These are phyloP conservation scores for Centruroides sculpturatus DNA, from an alignment of 1,140 invertebrate genomes.

Conservation along the genomic window DNA sequence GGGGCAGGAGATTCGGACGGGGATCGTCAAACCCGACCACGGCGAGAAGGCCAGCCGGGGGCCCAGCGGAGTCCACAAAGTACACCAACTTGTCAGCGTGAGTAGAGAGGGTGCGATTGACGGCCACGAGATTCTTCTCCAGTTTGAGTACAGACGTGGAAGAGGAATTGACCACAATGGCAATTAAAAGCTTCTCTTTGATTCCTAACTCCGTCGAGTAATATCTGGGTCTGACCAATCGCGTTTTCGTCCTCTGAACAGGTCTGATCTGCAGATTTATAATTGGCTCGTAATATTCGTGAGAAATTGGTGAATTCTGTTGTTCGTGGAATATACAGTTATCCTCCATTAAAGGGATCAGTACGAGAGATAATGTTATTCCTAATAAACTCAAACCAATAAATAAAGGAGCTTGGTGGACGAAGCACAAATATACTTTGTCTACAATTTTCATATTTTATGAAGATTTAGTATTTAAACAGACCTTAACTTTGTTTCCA, in stretches of 20 bases:
- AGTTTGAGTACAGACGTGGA: slow-evolving; percentile 47
- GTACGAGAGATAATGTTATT: slow-evolving; percentile 11
- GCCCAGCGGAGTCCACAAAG: slow-evolving; percentile 54
- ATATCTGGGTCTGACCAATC: slow-evolving; percentile 55
- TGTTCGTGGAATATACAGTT: slow-evolving; percentile 1
- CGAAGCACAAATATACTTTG: slow-evolving; percentile 9
- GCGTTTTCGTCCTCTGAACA: slow-evolving; percentile 14
- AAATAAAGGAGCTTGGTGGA: slow-evolving; percentile 3
- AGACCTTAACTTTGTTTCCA: too few species aligned
- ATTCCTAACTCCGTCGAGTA: slow-evolving; percentile 87
- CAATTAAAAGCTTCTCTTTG: slow-evolving; percentile 72
- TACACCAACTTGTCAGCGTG: slow-evolving; percentile 60
- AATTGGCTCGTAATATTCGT: slow-evolving; percentile 39
- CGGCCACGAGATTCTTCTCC: slow-evolving; percentile 33
- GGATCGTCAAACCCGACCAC: slow-evolving; percentile 29
- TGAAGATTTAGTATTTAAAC: neutral
- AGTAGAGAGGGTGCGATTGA: slow-evolving; percentile 64
- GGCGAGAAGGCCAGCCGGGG: slow-evolving; percentile 22
- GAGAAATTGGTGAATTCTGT: neutral
- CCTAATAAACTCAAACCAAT: slow-evolving; percentile 15
- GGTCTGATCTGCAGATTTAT: slow-evolving; percentile 40
- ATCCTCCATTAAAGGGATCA: slow-evolving; percentile 15
- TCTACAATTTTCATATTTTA: slow-evolving; percentile 8
- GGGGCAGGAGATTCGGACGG: slow-evolving; percentile 24
- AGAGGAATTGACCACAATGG: slow-evolving; percentile 55